A percentile compares a stretch with the other conserved stretches of the same genome.
phyloP scores from a whole-genome alignment of 2,113 vertebrate genomes.

The Phyllostomus hastatus region DNA sequence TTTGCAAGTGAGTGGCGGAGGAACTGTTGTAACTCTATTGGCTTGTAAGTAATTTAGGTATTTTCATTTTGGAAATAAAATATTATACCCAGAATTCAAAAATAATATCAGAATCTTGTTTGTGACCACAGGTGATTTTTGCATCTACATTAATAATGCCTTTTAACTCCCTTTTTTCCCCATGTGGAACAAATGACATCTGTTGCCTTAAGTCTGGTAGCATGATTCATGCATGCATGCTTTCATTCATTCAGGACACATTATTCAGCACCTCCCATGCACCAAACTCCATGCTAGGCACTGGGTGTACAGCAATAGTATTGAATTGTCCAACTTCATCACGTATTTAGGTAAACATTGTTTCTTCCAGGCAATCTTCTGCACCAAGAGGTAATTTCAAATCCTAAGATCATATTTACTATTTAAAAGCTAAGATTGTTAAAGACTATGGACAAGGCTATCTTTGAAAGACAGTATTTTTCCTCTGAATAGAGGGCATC shows the following conservation, averaged over 20 bases:
- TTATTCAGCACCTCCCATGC: neutral
- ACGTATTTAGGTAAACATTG: neutral
- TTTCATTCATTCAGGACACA: neutral
- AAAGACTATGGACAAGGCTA: neutral
- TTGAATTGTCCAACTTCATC: neutral
- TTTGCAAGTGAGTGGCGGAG: constrained; percentile 64
- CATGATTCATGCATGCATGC: neutral
- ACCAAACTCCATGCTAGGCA: neutral
- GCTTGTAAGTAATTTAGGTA: constrained; percentile 67
- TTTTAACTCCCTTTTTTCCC: constrained; percentile 29
- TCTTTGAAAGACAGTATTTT: neutral
- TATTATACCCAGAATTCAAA: constrained; percentile 52
- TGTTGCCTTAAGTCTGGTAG: neutral
- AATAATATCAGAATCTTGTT: neutral
- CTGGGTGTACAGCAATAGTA: neutral
- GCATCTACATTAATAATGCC: neutral
- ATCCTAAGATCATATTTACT: neutral
- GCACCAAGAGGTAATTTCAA: neutral
- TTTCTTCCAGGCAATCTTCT: neutral
- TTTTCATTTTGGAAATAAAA: constrained; percentile 68
- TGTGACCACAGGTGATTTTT: constrained; percentile 51
- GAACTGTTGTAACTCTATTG: constrained; percentile 64
- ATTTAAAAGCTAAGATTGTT: constrained; percentile 16
- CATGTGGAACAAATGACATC: neutral
- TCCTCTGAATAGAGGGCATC: neutral